Conservation (phyloP, 2,113 vertebrate species). For the Pelmatolapia mariae region DNA sequence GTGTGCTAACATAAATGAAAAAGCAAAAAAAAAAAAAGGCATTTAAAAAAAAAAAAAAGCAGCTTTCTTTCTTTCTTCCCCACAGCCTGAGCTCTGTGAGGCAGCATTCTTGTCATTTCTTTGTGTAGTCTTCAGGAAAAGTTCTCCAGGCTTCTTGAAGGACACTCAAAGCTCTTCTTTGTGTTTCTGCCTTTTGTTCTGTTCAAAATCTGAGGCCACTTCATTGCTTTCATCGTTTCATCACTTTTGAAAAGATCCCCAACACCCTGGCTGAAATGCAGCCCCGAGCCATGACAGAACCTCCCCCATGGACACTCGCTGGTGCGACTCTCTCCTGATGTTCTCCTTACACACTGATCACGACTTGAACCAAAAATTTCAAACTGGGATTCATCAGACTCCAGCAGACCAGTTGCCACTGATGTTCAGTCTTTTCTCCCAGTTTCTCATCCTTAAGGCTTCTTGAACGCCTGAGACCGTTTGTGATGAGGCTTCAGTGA, state of each 20-base stretch:
- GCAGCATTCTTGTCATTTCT: background rate
- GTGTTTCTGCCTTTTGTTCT: background rate
- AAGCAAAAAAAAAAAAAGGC: rapidly evolving
- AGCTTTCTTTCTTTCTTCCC: background rate
- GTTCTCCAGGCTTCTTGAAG: background rate
- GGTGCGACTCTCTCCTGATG: background rate
- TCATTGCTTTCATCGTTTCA: background rate
- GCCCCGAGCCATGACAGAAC: background rate
- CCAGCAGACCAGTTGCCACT: background rate
- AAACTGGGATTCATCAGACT: background rate
- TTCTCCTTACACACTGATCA: rapidly evolving
- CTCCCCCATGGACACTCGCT: background rate
- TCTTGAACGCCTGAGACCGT: background rate
- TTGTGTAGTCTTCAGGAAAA: background rate
- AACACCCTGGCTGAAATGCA: background rate
- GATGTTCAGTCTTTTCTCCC: background rate
- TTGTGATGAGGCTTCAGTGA: background rate
- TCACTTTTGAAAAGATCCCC: rapidly evolving
- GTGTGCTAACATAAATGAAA: background rate
- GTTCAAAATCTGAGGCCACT: rapidly evolving
- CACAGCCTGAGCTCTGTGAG: background rate
- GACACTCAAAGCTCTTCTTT: background rate
- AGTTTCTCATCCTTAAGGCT: background rate
- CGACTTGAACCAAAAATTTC: background rate
- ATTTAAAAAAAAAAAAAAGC: background rate